Conservation (phyloP, 2,797 vertebrate species). For the Philypnodon macrostomus region DNA sequence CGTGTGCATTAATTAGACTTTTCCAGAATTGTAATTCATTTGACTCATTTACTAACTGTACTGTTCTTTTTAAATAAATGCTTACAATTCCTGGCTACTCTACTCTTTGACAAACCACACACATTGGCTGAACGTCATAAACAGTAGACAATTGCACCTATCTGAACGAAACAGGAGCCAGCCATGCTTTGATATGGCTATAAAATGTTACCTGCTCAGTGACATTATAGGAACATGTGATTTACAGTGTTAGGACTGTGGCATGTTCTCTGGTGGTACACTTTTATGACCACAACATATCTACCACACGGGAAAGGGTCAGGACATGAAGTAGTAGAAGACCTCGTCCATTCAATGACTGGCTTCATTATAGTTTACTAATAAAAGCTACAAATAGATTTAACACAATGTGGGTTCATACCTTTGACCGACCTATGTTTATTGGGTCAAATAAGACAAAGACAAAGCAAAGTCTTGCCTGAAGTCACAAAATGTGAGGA, state of each 20-base stretch:
- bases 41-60: too few species aligned
- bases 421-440: not conserved
- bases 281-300: conserved; percentile 10
- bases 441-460: not conserved
- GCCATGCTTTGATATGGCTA: conserved; percentile 20
- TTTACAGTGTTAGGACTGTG: conserved; percentile 18
- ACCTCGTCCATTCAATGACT: not conserved
- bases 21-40: too few species aligned
- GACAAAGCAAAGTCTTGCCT: not conserved
- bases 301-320: not conserved
- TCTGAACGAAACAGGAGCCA: conserved; percentile 13
- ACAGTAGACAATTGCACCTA: not conserved
- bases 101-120: too few species aligned
- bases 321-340: too few species aligned
- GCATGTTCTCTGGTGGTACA: conserved; percentile 11
- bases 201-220: conserved; percentile 36
- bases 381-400: not conserved
- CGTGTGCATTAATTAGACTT: too few species aligned
- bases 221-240: conserved; percentile 32
- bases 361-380: not conserved
- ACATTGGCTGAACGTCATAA: conserved; percentile 8
- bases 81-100: too few species aligned
- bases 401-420: not conserved
- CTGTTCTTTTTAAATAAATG: too few species aligned
- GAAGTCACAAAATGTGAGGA: too few species aligned